A percentile compares a stretch with the other conserved stretches of the same genome.
phyloP scores from a whole-genome alignment of 2,113 vertebrate genomes.

The Toxotes chatareus region DNA sequence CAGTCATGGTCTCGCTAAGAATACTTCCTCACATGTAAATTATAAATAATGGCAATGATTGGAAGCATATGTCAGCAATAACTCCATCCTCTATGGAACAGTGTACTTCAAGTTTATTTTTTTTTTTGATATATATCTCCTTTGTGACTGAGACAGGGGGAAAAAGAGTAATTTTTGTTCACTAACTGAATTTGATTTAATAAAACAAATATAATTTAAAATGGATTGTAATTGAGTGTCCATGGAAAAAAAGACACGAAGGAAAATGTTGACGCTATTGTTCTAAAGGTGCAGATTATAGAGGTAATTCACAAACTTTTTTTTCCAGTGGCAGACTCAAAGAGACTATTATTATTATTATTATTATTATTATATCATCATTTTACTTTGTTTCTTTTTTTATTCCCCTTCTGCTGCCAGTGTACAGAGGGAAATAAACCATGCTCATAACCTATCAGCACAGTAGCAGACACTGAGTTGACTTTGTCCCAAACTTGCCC shows the following conservation, averaged over 20 bases:
- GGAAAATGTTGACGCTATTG: background rate
- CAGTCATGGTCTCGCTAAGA: background rate
- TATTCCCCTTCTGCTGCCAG: too few species aligned
- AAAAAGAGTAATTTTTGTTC: background rate
- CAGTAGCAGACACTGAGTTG: slow-evolving; percentile 27
- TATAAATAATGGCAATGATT: slow-evolving; percentile 36
- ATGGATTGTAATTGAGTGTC: background rate
- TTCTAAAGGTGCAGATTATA: too few species aligned
- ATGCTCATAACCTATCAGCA: background rate
- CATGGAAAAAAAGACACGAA: too few species aligned
- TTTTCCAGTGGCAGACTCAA: background rate
- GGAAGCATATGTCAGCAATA: slow-evolving; percentile 46
- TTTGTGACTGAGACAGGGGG: background rate
- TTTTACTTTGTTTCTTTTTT: too few species aligned
- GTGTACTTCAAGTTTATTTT: background rate
- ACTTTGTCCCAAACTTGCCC: background rate
- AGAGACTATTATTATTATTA: too few species aligned
- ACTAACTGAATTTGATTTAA: background rate
- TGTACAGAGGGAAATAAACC: background rate
- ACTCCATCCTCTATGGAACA: background rate
- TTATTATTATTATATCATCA: too few species aligned
- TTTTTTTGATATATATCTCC: background rate
- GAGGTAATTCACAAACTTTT: background rate
- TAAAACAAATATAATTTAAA: background rate
- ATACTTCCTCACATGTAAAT: slow-evolving; percentile 37